A percentile compares a stretch with the other conserved stretches of the same genome.
These are phyloP conservation scores for Pagrus major DNA, from an alignment of 2,113 vertebrate genomes.

Conservation along the genomic window DNA sequence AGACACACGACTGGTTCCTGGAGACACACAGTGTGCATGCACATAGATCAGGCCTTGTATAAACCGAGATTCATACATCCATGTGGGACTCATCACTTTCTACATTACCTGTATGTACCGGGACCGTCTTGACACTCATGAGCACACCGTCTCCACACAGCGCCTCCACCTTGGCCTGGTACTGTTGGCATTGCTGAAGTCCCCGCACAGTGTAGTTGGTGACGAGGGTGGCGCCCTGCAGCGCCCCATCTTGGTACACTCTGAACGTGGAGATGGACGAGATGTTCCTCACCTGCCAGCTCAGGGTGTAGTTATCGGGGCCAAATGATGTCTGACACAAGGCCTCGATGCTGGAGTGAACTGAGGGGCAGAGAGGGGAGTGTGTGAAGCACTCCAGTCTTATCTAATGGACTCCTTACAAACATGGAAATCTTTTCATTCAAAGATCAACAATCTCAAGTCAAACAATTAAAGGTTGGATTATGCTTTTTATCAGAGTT, in stretches of 20 bases:
- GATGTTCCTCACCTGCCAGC: conserved; percentile 69
- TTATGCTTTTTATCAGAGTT: background rate
- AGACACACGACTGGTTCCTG: conserved; percentile 69
- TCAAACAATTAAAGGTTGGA: too few species aligned
- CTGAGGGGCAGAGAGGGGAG: conserved; percentile 36
- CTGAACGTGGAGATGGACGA: conserved; percentile 73
- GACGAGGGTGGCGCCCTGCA: conserved; percentile 62
- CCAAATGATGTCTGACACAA: conserved; percentile 63
- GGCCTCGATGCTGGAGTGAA: conserved; percentile 65
- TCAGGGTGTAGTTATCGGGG: conserved; percentile 72
- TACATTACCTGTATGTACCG: conserved; percentile 71
- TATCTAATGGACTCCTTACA: background rate
- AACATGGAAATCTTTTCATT: background rate
- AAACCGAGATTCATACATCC: background rate
- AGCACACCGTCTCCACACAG: conserved; percentile 73
- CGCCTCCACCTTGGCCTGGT: conserved; percentile 73
- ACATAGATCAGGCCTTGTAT: background rate
- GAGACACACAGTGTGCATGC: background rate
- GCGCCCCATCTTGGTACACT: conserved; percentile 71
- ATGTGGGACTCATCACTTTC: background rate
- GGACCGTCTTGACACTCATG: conserved; percentile 60
- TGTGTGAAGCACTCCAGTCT: fast-evolving
- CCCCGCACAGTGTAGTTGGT: conserved; percentile 66
- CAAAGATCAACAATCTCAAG: background rate
- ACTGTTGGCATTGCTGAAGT: conserved; percentile 64